A percentile compares a stretch with the other conserved stretches of the same genome.
phyloP scores from a whole-genome alignment of 2,113 vertebrate genomes.

The Butastur rufipennis region DNA sequence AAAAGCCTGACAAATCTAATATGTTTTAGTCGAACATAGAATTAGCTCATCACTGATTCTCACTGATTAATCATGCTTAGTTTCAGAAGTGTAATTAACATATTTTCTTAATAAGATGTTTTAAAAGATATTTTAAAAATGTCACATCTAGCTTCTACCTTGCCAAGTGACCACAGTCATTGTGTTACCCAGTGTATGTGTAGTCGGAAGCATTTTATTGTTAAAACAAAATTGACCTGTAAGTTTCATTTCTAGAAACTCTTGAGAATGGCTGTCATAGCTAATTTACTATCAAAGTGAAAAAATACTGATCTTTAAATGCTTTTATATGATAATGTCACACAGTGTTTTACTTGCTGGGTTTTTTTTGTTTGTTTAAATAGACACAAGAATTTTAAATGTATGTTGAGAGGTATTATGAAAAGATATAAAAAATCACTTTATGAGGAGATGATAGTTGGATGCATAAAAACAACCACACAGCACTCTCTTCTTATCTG shows the following conservation, averaged over 20 bases:
- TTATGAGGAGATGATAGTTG: not conserved
- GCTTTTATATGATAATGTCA: not conserved
- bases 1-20: not conserved
- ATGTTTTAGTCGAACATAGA: not conserved
- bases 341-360: not conserved
- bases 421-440: not conserved
- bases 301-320: not conserved
- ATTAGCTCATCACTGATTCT: not conserved
- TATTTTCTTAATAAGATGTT: not conserved
- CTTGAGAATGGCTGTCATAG: not conserved
- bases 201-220: not conserved
- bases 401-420: not conserved
- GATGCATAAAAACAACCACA: not conserved
- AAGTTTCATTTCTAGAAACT: not conserved
- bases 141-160: not conserved
- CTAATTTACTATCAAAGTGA: not conserved
- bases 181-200: not conserved
- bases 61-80: not conserved
- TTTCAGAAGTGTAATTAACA: not conserved
- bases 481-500: not conserved
- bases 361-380: not conserved
- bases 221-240: not conserved
- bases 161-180: not conserved
- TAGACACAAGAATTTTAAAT: not conserved
- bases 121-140: not conserved